Conservation (phyloP, 2,888 invertebrate genomes). For the Plagodis dolabraria region DNA sequence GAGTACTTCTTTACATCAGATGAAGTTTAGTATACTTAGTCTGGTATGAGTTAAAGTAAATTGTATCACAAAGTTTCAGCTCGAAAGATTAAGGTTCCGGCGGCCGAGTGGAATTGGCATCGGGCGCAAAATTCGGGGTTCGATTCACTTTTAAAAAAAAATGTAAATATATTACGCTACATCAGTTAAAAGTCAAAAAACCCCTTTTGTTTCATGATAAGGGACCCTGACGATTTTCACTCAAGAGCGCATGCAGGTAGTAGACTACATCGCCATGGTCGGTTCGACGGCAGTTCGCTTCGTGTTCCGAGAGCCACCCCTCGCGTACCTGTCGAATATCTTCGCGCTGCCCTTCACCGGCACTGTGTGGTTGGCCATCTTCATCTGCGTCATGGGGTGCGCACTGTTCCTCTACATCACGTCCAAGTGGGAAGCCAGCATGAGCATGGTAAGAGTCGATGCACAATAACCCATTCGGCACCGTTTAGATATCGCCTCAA, state of each 20-base stretch:
- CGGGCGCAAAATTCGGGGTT: no score
- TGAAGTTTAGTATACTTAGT: no score
- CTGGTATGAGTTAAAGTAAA: no score
- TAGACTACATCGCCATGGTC: constrained; percentile 85
- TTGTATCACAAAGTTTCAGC: no score
- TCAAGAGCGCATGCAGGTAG: constrained; percentile 65
- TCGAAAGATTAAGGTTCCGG: no score
- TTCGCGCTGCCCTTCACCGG: constrained; percentile 87
- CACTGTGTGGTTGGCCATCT: constrained; percentile 86
- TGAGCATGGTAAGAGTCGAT: constrained; percentile 62
- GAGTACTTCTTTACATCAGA: no score
- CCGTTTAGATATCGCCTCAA: no score
- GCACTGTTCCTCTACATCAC: constrained; percentile 75
- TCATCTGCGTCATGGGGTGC: constrained; percentile 76
- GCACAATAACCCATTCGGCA: no score
- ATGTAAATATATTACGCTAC: no score
- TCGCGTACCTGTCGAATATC: constrained; percentile 87
- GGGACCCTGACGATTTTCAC: constrained; percentile 75
- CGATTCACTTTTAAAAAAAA: no score
- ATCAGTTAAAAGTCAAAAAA: no score
- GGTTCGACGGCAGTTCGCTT: constrained; percentile 83
- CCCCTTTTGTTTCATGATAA: constrained; percentile 29
- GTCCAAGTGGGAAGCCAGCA: constrained; percentile 75
- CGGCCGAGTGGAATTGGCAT: no score
- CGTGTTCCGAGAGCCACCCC: constrained; percentile 87